phyloP scores from a whole-genome alignment of 2,113 vertebrate species.

The Jacana jacana region DNA sequence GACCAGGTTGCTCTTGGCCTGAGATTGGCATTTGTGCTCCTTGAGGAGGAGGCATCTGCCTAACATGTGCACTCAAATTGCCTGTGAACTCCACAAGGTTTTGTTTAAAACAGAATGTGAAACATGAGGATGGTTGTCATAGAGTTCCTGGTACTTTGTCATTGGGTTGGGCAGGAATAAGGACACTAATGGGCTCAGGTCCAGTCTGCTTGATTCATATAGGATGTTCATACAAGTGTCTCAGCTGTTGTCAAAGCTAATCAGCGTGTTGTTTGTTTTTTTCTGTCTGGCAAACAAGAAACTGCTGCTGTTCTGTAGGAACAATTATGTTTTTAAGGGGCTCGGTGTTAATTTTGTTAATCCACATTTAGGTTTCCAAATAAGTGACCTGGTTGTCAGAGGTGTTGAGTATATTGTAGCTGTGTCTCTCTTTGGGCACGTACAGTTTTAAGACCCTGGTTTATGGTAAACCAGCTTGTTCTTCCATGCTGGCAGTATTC shows the following conservation, averaged over 20 bases:
- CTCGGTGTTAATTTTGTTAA: not conserved
- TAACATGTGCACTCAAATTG: not conserved
- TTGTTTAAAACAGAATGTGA: not conserved
- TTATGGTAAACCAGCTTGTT: not conserved
- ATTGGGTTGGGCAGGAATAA: not conserved
- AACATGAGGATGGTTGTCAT: rapidly evolving
- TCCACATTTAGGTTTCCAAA: not conserved
- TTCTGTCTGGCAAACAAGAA: not conserved
- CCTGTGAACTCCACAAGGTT: not conserved
- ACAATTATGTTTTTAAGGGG: not conserved
- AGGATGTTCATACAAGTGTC: not conserved
- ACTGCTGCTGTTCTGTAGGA: not conserved
- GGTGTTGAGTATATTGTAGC: not conserved
- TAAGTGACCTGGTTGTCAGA: not conserved
- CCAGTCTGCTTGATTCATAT: not conserved
- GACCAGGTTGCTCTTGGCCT: rapidly evolving
- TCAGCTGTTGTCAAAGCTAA: not conserved
- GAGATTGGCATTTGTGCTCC: not conserved
- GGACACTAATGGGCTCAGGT: not conserved
- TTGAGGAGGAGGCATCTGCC: not conserved
- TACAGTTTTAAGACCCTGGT: not conserved
- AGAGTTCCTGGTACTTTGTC: not conserved
- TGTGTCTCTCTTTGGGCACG: not conserved
- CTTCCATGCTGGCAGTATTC: not conserved
- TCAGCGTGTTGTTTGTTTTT: not conserved